Evolutionary conservation across 2,888 invertebrate genomes (phyloP).

Genomic region (Sipha maydis): DNA sequence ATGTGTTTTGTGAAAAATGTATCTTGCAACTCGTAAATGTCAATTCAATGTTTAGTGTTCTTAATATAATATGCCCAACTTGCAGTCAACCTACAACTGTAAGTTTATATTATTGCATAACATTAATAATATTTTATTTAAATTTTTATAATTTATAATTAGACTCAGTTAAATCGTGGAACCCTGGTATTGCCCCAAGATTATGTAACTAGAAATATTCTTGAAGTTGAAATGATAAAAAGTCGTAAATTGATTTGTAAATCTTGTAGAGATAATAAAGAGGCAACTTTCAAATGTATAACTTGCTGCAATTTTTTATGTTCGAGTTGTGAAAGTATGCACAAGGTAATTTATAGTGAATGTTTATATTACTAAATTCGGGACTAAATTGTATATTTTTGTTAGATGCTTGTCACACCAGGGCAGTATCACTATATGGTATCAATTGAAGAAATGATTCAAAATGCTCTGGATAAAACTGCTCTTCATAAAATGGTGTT

Average conservation of each 20-base stretch:
- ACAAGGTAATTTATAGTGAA: conserved; percentile 71
- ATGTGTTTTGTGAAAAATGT: conserved; percentile 94
- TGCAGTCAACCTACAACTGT: conserved; percentile 89
- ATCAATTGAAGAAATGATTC: conserved; percentile 83
- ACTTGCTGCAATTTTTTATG: conserved; percentile 95
- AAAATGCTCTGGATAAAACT: conserved; percentile 79
- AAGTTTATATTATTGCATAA: conserved; percentile 64
- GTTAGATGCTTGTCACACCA: conserved; percentile 49
- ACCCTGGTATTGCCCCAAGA: conserved; percentile 85
- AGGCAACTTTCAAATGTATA: conserved; percentile 91
- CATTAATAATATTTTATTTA: conserved; percentile 28
- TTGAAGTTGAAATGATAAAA: conserved; percentile 84
- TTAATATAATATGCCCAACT: conserved; percentile 77
- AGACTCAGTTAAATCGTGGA: conserved; percentile 71
- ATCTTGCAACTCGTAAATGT: conserved; percentile 82
- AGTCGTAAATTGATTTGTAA: conserved; percentile 80
- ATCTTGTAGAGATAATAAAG: conserved; percentile 94
- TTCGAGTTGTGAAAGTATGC: conserved; percentile 93
- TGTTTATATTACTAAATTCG: not conserved
- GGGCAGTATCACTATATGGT: conserved; percentile 86
- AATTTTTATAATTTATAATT: conserved; percentile 25
- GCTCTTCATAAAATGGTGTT: conserved; percentile 90
- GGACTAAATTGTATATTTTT: not conserved
- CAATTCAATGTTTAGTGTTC: conserved; percentile 73
- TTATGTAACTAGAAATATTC: conserved; percentile 85